Evolutionary conservation across 2,797 vertebrate genomes (phyloP).

Genomic region (Characodon lateralis): DNA sequence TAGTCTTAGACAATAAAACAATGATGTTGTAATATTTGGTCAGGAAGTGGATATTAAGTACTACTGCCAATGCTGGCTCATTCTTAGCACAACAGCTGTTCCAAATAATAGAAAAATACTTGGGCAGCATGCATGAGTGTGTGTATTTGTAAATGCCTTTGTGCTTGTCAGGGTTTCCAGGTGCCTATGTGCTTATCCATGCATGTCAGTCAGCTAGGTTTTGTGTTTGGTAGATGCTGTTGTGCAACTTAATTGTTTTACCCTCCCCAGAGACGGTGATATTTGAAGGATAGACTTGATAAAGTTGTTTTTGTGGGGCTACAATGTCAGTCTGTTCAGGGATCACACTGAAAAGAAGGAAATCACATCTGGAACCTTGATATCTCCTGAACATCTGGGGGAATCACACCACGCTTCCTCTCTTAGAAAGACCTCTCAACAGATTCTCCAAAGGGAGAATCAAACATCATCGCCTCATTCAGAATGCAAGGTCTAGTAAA

Average conservation of each 20-base stretch:
- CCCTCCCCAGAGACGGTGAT: constrained; percentile 42
- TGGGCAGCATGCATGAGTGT: constrained; percentile 17
- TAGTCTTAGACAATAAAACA: constrained; percentile 77
- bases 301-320: constrained; percentile 44
- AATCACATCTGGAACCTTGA: constrained; percentile 60
- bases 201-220: constrained; percentile 13
- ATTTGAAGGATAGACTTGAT: constrained; percentile 39
- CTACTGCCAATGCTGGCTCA: constrained; percentile 69
- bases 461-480: constrained; percentile 48
- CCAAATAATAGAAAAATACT: constrained; percentile 50
- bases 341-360: constrained; percentile 71
- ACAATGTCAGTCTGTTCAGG: constrained; percentile 45
- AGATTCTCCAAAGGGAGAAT: constrained; percentile 41
- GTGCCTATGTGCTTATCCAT: constrained; percentile 30
- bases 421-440: constrained; percentile 49
- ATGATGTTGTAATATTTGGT: constrained; percentile 71
- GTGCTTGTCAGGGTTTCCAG: constrained; percentile 13
- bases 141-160: constrained; percentile 8
- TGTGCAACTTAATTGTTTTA: constrained; percentile 54
- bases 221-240: constrained; percentile 18
- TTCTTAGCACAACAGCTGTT: constrained; percentile 75
- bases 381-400: constrained; percentile 44
- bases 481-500: constrained; percentile 57
- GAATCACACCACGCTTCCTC: constrained; percentile 56
- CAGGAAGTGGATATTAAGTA: constrained; percentile 77